Base-by-base conservation (phyloP, 2,888 invertebrate species). In the Melinaea marsaeus region DNA sequence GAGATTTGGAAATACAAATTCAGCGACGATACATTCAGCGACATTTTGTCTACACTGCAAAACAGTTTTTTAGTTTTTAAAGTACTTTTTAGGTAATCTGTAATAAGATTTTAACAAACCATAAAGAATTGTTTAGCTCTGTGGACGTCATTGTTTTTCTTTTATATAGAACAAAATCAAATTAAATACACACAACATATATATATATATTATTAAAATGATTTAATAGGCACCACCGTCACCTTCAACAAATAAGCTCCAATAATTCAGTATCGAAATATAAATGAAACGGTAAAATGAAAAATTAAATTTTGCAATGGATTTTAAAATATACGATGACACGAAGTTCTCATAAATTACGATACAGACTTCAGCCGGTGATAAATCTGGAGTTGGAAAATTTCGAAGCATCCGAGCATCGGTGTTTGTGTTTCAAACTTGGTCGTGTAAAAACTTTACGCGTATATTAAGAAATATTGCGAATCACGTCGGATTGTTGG, bases 351-450 rank as follows among this genome's bases (percentile, higher is more conserved):
- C 70, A 69, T 72, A 72, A 71, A 71, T 71, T 70, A 70, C 70
- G 66, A 63, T 63, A 61, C 60, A 64, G 58, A 62, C 61, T 58
- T 63, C 60, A 64, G 65, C 68, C 67, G 66, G 71, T 67, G 63
- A 73, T 73, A 73, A 73, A 74, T 74, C 73, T 68, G 69, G 45
- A 69, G 66, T 72, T 69, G 65, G 69, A 69, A 74, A 70, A 69
- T 68, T 70, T 63, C 62, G 60, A 70, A 68, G 69, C 65, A 69
- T 67, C 66, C 66, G 64, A 68, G 67, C 67, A 63, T 55, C 64
- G 67, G 66, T 71, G 71, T 71, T 72, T 73, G 69, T 67, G 69
- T 74, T 71, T 67, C 68, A 61, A 72, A 69, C 66, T 73, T 69
- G 61, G 55, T 58, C 54, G 62, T 51, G 55, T 45, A 63, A 54